These are phyloP conservation scores for Bombus soroeensis DNA, from an alignment of 1,140 invertebrate species.

Conservation along the genomic window DNA sequence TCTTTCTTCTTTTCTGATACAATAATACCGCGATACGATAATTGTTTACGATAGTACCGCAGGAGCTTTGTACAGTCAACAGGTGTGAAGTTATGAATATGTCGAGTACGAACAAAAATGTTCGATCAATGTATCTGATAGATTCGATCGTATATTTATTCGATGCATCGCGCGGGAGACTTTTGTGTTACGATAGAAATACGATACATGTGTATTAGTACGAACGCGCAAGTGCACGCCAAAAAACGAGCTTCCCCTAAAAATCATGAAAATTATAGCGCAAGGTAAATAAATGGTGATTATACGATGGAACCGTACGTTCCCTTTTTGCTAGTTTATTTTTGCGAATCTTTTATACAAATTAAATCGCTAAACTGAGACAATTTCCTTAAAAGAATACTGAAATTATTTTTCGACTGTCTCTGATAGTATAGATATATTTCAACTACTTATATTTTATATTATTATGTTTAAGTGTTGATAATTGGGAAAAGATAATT, in stretches of 20 bases:
- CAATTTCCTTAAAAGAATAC: neutral
- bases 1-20: slow-evolving; percentile 25
- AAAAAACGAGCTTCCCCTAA: slow-evolving; percentile 24
- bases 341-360: neutral
- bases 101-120: slow-evolving; percentile 10
- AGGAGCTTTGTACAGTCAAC: slow-evolving; percentile 40
- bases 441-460: neutral
- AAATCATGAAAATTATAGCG: slow-evolving; percentile 46
- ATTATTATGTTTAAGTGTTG: neutral
- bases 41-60: slow-evolving; percentile 35
- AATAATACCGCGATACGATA: slow-evolving; percentile 23
- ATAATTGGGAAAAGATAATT: neutral
- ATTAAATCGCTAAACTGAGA: neutral
- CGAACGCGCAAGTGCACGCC: neutral
- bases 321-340: neutral
- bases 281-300: slow-evolving; percentile 35
- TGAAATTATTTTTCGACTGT: neutral
- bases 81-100: slow-evolving; percentile 14
- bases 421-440: neutral
- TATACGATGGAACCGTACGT: neutral
- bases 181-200: slow-evolving; percentile 27
- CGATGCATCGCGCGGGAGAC: slow-evolving; percentile 56
- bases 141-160: slow-evolving; percentile 62
- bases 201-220: neutral
- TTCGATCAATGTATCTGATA: slow-evolving; percentile 29